Percentiles rank a stretch among this genome's conserved stretches.
Evolutionary conservation across 2,113 vertebrate genomes (phyloP).

Genomic region (Panurus biarmicus): DNA sequence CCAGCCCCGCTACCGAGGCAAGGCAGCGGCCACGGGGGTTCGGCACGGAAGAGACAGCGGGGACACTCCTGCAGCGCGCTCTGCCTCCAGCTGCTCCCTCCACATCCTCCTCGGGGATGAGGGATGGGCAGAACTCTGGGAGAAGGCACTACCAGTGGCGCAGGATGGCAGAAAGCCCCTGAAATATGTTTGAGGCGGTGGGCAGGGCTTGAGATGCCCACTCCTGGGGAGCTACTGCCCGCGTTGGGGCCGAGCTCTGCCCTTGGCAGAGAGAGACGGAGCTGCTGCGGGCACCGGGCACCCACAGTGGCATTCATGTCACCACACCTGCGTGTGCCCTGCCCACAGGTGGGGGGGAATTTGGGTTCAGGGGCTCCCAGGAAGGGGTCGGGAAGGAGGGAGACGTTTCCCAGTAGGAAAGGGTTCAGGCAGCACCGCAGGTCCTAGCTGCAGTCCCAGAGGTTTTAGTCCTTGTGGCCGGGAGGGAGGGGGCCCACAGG

Average conservation of each 20-base stretch:
- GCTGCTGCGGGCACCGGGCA: background rate
- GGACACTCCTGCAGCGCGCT: background rate
- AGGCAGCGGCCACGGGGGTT: background rate
- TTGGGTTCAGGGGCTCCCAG: rapidly evolving
- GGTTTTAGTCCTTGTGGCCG: background rate
- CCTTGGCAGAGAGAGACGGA: background rate
- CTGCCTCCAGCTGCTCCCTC: background rate
- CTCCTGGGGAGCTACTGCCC: background rate
- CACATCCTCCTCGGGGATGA: background rate
- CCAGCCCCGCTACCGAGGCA: background rate
- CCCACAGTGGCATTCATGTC: rapidly evolving
- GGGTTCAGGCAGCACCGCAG: background rate
- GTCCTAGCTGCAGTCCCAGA: background rate
- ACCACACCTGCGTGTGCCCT: background rate
- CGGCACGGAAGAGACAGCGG: background rate
- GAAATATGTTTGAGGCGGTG: background rate
- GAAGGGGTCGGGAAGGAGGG: background rate
- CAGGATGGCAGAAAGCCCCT: background rate
- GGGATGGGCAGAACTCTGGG: background rate
- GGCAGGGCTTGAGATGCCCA: rapidly evolving
- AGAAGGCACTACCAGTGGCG: rapidly evolving
- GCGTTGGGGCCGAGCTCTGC: rapidly evolving
- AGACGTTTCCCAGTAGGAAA: background rate
- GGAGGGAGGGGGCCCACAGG: rapidly evolving
- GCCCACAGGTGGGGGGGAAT: background rate